A percentile compares a stretch with the other conserved stretches of the same genome.
phyloP scores from a whole-genome alignment of 2,797 vertebrate genomes.

The Gallinago stenura region DNA sequence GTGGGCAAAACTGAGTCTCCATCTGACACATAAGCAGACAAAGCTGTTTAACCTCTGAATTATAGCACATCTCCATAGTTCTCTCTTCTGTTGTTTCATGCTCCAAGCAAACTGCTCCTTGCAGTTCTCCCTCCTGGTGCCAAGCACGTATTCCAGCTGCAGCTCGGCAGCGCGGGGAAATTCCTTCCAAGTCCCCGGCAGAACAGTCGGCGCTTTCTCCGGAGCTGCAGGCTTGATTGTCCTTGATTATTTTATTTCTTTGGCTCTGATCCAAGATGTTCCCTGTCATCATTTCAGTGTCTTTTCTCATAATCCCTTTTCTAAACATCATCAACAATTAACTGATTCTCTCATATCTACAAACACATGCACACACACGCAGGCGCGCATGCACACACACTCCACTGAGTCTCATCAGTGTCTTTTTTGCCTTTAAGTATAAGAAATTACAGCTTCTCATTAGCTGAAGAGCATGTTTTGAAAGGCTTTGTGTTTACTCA shows the following conservation, averaged over 20 bases:
- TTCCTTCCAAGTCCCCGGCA: slow-evolving; percentile 67
- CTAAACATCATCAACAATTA: slow-evolving; percentile 85
- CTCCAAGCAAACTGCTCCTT: slow-evolving; percentile 51
- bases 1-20: slow-evolving; percentile 56
- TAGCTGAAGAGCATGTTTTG: slow-evolving; percentile 80
- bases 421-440: slow-evolving; percentile 80
- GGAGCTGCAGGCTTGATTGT: slow-evolving; percentile 78
- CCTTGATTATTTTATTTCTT: slow-evolving; percentile 77
- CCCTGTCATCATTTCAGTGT: slow-evolving; percentile 81
- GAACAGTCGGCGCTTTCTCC: slow-evolving; percentile 67
- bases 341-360: slow-evolving; percentile 76
- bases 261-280: slow-evolving; percentile 83
- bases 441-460: slow-evolving; percentile 83
- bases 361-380: slow-evolving; percentile 53
- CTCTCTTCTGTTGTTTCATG: slow-evolving; percentile 44
- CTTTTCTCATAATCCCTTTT: slow-evolving; percentile 82
- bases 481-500: slow-evolving; percentile 84
- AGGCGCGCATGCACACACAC: slow-evolving; percentile 67
- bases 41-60: slow-evolving; percentile 57
- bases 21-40: slow-evolving; percentile 57
- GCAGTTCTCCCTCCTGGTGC: slow-evolving; percentile 60
- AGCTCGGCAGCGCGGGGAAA: slow-evolving; percentile 47
- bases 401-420: slow-evolving; percentile 76
- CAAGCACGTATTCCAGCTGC: slow-evolving; percentile 55
- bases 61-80: slow-evolving; percentile 48